Conservation (phyloP, 1,140 invertebrate genomes). For the Helicoverpa armigera region DNA sequence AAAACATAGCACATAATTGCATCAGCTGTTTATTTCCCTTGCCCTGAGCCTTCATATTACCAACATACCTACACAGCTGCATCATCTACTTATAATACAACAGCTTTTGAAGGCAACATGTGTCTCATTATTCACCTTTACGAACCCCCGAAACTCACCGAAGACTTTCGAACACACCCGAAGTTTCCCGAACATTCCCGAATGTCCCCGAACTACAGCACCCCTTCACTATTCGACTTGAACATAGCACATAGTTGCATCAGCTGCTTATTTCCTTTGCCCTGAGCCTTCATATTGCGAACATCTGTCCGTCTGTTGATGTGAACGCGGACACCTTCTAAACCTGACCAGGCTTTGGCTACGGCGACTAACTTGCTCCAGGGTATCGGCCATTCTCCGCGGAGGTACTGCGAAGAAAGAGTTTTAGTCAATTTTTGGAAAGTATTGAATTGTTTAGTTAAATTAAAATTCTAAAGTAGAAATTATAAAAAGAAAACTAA, state of each 20-base stretch:
- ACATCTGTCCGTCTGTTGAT: conserved; percentile 71
- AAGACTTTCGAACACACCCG: neutral
- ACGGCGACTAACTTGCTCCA: conserved; percentile 72
- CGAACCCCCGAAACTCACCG: no score
- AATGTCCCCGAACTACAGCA: conserved; percentile 53
- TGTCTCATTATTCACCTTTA: no score
- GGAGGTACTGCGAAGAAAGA: conserved; percentile 65
- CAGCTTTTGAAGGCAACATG: no score
- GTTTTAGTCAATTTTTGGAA: neutral
- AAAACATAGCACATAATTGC: neutral
- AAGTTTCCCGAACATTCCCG: neutral
- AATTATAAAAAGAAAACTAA: no score
- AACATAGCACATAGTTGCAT: conserved; percentile 71
- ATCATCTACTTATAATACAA: no score
- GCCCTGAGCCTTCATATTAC: neutral
- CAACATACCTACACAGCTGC: neutral
- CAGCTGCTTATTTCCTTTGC: conserved; percentile 69
- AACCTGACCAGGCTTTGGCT: conserved; percentile 67
- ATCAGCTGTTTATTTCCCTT: neutral
- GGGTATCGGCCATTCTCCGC: conserved; percentile 76
- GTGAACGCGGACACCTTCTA: conserved; percentile 72
- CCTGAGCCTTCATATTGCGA: conserved; percentile 62
- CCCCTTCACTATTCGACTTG: conserved; percentile 61
- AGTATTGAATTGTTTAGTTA: neutral
- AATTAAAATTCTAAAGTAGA: no score